Conservation (phyloP, 2,113 vertebrate species). For the Promerops cafer region DNA sequence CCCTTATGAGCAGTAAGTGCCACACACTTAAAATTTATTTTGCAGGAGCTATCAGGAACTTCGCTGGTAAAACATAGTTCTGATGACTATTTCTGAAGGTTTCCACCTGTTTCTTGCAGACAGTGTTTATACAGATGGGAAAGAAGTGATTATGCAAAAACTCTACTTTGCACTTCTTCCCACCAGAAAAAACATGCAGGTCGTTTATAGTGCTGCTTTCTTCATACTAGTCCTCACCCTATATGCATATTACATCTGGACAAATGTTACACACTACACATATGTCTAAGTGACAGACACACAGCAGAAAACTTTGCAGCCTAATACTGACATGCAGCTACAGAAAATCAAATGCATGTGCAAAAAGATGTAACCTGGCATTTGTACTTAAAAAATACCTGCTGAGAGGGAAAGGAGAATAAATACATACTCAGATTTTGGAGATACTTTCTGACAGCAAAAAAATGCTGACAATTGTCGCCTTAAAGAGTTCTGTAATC, state of each 20-base stretch:
- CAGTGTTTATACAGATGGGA: background rate
- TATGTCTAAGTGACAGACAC: background rate
- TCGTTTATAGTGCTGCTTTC: background rate
- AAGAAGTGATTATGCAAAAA: background rate
- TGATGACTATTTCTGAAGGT: background rate
- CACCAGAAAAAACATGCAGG: background rate
- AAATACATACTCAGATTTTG: background rate
- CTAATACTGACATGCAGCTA: background rate
- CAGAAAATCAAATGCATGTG: background rate
- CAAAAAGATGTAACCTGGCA: background rate
- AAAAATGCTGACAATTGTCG: background rate
- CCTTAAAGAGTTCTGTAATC: background rate
- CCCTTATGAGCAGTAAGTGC: background rate
- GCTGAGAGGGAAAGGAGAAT: background rate
- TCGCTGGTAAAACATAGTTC: background rate
- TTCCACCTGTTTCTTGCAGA: background rate
- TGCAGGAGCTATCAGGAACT: background rate
- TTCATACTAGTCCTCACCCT: background rate
- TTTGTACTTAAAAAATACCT: background rate
- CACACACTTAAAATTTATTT: background rate
- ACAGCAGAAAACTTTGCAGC: background rate
- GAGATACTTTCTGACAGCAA: background rate
- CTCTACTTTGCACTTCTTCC: background rate
- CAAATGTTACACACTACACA: background rate
- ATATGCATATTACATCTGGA: background rate